Evolutionary conservation across 35 echinoderm and acorn worm genomes (phyloP).

Genomic region (Heliocidaris erythrogramma): DNA sequence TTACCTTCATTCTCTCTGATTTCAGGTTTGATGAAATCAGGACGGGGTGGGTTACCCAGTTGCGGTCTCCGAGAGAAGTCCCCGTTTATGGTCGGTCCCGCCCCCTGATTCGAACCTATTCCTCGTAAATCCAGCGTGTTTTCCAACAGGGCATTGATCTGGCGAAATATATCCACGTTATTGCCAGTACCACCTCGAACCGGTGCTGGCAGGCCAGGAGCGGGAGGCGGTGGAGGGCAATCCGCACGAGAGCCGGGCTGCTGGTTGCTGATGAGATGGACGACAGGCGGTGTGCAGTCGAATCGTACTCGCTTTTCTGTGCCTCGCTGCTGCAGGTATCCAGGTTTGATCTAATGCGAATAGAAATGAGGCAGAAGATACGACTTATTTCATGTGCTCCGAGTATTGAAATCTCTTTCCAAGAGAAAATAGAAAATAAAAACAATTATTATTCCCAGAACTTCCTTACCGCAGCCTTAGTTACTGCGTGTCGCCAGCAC

Average conservation of each 20-base stretch:
- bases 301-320: conserved; percentile 31
- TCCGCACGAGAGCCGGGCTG: conserved; percentile 6
- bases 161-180: conserved; percentile 67
- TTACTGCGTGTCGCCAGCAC: background rate
- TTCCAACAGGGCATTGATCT: conserved; percentile 68
- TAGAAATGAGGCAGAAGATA: background rate
- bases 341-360: conserved; percentile 28
- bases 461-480: too few species aligned
- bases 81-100: background rate
- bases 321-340: conserved; percentile 25
- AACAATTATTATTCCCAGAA: too few species aligned
- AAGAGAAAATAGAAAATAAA: too few species aligned
- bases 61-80: background rate
- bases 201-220: conserved; percentile 19
- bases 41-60: background rate
- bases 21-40: conserved; percentile 6
- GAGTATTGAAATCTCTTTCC: too few species aligned
- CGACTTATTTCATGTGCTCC: background rate
- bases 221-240: background rate
- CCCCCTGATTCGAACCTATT: conserved; percentile 52
- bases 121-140: conserved; percentile 66
- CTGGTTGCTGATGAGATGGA: background rate
- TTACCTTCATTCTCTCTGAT: conserved; percentile 37
- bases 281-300: conserved; percentile 19
- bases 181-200: background rate